Base-by-base conservation (phyloP, 2,888 invertebrate species). In the Pollenia griseotomentosa region DNA sequence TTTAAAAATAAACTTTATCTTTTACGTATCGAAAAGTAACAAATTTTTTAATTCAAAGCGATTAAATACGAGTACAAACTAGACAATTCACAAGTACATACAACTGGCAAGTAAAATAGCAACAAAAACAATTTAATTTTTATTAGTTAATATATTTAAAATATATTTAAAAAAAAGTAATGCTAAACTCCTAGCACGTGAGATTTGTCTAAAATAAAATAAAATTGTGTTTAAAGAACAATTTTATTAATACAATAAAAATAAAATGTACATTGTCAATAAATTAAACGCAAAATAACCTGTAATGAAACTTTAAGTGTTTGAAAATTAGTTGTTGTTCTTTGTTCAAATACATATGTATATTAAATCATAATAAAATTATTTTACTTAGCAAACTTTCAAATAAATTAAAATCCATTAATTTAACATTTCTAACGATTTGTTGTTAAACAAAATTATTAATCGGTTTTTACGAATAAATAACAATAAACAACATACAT, bases 161-260 rank as follows among this genome's bases (percentile, higher is more conserved):
- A 57, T 40, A 33, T 40, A 63, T 68, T 44, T 19, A 65, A 81
- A 73, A 61, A 33, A 33, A 33, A 33, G 2, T 33, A 33, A 57
- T 63, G 16, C 75, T 70, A n/a, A 74, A 65, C 51, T 16, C 66
- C 53, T 40, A 81, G 82, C 87, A 81, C 87, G 81, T 87, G 87
- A 84, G 74, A 74, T 82, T 84, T 87, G 77, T 78, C 83, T 83
- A 81, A 73, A 42, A 79, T 78, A 44, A 70, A 79, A 79, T 59
- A 53, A 73, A 79, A 61, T 68, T 2, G 79, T 66, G 65, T 16
- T 59, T 73, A 55, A 16, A 0, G 40, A 55, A 4, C 33, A 42
- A 57, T 4, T 57, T 46, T 46, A 14, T 75, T 10, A 16, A 0
- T 33, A 51, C 6, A 63, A 23, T 23, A 63, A 23, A 8, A 46